Base-by-base conservation (phyloP, 1,140 invertebrate genomes). In the Drosophila arawakana region DNA sequence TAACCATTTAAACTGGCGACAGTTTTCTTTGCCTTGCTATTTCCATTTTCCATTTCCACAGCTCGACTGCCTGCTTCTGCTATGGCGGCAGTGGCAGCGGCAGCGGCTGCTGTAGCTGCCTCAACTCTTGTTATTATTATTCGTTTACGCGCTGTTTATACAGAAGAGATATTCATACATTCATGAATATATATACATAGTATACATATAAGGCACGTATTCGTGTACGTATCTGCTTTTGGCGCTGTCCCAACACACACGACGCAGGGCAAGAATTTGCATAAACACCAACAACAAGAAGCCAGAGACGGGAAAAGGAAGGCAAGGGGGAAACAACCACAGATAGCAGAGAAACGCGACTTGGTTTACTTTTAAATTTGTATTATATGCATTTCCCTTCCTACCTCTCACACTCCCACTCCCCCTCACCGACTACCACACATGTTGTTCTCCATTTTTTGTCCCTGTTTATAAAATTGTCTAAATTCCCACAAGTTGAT, bases 401-500 rank as follows among this genome's bases (percentile, higher is more conserved):
- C 62, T 41, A 15, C 11, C 6, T 13, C 25, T 52, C 15, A 49
- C 52, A n/a, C 46, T 10, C n/a, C 39, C 13, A 43, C 13, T 35
- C 34, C 15, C n/a, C 34, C 37, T 21, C 50, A 25, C 41, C 55
- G 34, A 59, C 15, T 52, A 15, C 18, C 49, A 70, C 57, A 57
- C 69, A 49, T 47, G 60, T 54, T 68, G 70, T 61, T 50, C 67
- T 71, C 57, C 15, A 60, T 55, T 39, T 50, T 66, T 49, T 69
- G 58, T 82, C 75, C 76, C 77, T 86, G 82, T 86, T 86, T 86
- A 86, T 88, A 86, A 86, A 86, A 86, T 86, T 88, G 83, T 86
- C 83, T 83, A 88, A 86, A 88, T 86, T 86, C 84, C 83, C 83
- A 86, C 83, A 86, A 86, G 83, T 86, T 86, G 83, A 86, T 86